Conservation (phyloP, 2,113 vertebrate genomes). For the Fulica atra region DNA sequence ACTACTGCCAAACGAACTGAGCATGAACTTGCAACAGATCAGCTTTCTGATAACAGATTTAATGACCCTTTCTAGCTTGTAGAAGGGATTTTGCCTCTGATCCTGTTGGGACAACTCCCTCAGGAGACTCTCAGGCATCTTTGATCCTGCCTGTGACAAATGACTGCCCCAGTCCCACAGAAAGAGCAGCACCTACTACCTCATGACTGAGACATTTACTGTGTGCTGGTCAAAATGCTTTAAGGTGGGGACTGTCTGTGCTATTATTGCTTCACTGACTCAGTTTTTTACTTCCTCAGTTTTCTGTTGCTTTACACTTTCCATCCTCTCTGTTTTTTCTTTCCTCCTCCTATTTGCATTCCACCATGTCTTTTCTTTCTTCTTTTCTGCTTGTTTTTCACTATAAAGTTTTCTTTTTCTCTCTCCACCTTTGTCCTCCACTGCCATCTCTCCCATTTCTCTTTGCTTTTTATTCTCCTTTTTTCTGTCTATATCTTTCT, state of each 20-base stretch:
- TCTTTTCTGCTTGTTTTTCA: not conserved
- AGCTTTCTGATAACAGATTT: not conserved
- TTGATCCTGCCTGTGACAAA: not conserved
- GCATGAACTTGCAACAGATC: not conserved
- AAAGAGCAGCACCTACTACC: not conserved
- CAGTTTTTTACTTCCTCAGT: not conserved
- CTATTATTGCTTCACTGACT: not conserved
- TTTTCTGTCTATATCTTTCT: not conserved
- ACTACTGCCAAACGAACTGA: rapidly evolving
- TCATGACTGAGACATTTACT: not conserved
- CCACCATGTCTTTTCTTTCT: rapidly evolving
- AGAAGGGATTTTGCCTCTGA: not conserved
- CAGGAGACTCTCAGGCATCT: not conserved
- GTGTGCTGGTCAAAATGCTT: not conserved
- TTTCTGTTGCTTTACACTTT: not conserved
- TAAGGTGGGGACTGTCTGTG: not conserved
- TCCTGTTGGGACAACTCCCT: not conserved
- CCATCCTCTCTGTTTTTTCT: not conserved
- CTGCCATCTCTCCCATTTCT: not conserved
- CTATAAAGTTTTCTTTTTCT: not conserved
- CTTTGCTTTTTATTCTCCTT: not conserved
- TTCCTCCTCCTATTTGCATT: not conserved
- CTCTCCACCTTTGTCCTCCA: not conserved
- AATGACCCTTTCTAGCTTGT: not conserved
- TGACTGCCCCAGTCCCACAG: not conserved